These are phyloP conservation scores for Scalopus aquaticus DNA, from an alignment of 2,113 vertebrate species.

Conservation along the genomic window DNA sequence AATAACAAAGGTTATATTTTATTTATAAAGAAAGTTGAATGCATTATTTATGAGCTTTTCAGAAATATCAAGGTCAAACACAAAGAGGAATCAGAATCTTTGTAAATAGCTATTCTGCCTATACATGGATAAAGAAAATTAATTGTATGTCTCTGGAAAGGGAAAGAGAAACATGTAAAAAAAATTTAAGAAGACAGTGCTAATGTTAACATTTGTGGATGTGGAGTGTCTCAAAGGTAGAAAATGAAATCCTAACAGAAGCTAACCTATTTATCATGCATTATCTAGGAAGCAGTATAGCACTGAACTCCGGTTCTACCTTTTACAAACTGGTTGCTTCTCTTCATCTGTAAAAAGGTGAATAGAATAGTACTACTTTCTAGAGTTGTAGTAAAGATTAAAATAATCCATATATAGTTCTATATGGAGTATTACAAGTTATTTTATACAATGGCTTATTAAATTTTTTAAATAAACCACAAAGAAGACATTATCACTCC, in stretches of 20 bases:
- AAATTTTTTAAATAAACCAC: slow-evolving; percentile 16
- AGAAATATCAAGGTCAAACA: slow-evolving; percentile 56
- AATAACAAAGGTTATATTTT: slow-evolving; percentile 53
- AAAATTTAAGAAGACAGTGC: not conserved
- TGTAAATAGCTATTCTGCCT: slow-evolving; percentile 34
- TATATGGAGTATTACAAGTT: not conserved
- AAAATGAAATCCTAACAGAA: not conserved
- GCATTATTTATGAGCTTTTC: slow-evolving; percentile 58
- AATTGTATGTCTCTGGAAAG: not conserved
- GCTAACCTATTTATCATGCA: not conserved
- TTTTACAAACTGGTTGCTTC: not conserved
- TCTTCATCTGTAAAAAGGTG: not conserved
- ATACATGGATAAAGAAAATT: not conserved
- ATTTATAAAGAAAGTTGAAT: slow-evolving; percentile 49
- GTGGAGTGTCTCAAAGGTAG: not conserved
- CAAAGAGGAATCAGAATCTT: slow-evolving; percentile 10
- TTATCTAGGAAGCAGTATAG: not conserved
- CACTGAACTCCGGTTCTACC: not conserved
- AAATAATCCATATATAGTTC: slow-evolving; percentile 7
- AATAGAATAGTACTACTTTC: not conserved
- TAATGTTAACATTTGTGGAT: not conserved
- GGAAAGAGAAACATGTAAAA: slow-evolving; percentile 12
- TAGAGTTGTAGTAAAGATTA: not conserved
- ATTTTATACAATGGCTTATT: not conserved
- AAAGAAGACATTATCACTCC: slow-evolving; percentile 2